A percentile compares a stretch with the other conserved stretches of the same genome.
Evolutionary conservation across 1,140 invertebrate species (phyloP).

Genomic region (Linepithema humile): DNA sequence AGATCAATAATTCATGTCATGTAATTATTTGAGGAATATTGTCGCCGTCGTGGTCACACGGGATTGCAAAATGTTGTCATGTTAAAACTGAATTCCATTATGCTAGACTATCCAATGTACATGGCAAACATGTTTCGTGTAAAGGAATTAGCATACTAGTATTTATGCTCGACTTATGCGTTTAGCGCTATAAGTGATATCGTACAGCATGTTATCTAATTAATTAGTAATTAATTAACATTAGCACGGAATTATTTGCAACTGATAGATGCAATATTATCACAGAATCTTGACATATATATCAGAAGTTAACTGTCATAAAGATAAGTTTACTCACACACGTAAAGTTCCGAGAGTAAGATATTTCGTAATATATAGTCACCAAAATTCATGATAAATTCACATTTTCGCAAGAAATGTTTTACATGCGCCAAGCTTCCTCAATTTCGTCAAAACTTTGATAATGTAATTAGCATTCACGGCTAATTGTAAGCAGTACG

Average conservation of each 20-base stretch:
- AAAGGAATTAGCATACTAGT: constrained; percentile 34
- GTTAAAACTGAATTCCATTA: constrained; percentile 41
- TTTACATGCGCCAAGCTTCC: not conserved
- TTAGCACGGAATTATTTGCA: not conserved
- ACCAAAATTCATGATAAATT: constrained; percentile 24
- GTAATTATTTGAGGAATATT: constrained; percentile 23
- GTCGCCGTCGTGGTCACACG: not conserved
- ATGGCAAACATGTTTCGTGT: not conserved
- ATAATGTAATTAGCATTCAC: not conserved
- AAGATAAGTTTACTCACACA: not conserved
- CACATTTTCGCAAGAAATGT: not conserved
- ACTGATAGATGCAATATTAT: not conserved
- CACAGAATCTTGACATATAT: not conserved
- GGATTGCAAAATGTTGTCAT: constrained; percentile 13
- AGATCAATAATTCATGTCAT: constrained; percentile 13
- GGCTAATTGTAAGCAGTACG: not conserved
- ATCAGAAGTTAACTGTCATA: not conserved
- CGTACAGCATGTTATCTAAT: not conserved
- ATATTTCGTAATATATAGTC: not conserved
- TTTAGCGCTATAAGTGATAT: not conserved
- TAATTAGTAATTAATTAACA: constrained; percentile 10
- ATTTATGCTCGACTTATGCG: not conserved
- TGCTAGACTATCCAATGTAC: not conserved
- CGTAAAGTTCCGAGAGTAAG: not conserved
- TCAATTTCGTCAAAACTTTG: not conserved